These are phyloP conservation scores for Thalpophila matura DNA, from an alignment of 2,888 invertebrate genomes.

Conservation along the genomic window DNA sequence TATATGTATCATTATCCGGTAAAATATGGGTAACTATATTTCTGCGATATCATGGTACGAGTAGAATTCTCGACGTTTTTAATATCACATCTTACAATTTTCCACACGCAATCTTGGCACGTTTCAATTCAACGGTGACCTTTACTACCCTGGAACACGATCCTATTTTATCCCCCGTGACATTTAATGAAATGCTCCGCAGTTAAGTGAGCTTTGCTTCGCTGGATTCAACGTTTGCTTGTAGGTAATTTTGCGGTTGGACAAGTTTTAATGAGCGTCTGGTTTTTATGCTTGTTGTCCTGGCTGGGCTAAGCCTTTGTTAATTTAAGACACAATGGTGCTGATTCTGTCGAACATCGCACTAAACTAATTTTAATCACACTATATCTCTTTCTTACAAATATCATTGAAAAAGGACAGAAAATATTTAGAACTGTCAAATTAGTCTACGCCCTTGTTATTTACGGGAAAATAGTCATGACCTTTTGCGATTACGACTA, in stretches of 20 bases:
- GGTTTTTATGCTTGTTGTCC: slow-evolving; percentile 14
- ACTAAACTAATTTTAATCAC: too few species aligned
- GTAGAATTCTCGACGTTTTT: slow-evolving; percentile 4
- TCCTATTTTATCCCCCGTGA: slow-evolving; percentile 52
- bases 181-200: slow-evolving; percentile 54
- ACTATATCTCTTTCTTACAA: too few species aligned
- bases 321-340: background rate
- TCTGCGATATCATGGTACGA: too few species aligned
- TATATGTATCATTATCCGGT: too few species aligned
- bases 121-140: slow-evolving; percentile 53
- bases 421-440: too few species aligned
- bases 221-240: slow-evolving; percentile 33
- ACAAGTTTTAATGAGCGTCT: slow-evolving; percentile 39
- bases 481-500: too few species aligned
- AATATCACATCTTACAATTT: slow-evolving; percentile 13
- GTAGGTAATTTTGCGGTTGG: slow-evolving; percentile 27
- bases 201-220: slow-evolving; percentile 30
- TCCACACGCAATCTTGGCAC: slow-evolving; percentile 44
- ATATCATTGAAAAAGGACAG: too few species aligned
- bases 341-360: too few species aligned
- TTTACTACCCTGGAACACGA: slow-evolving; percentile 48
- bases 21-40: too few species aligned
- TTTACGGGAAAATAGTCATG: too few species aligned
- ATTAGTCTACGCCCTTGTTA: too few species aligned
- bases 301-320: background rate